Base-by-base conservation (phyloP, 2,888 invertebrate genomes). In the Thereva unica region DNA sequence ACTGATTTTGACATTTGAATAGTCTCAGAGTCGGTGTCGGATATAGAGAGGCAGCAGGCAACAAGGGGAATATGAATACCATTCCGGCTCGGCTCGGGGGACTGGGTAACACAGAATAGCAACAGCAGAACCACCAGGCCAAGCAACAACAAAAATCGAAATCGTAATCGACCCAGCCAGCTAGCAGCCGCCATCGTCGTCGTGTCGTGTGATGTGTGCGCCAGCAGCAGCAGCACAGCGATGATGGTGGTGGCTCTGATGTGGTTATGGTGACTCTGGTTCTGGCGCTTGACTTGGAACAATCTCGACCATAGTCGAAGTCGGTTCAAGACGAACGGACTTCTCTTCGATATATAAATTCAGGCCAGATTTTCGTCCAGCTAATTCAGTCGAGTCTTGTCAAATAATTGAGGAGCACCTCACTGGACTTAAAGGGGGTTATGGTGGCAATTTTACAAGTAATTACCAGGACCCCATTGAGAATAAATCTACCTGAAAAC, bases 1-100 rank as follows among this genome's bases (percentile, higher is more conserved):
- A 67, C 67, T 67, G 64, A 64, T 38, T 50, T 54, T 44, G 50
- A 56, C 53, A 50, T 54, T 55, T 64, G 12, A n/a, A 38, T 57
- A 50, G 52, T 52, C 55, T 9, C 9, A n/a, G 10, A 38, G 23
- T n/a, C 54, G 12, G 10, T 44, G 41, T 23, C 56, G 23, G 45
- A 45, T 38, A n/a, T n/a, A n/a, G n/a, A 59, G 57, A 47, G 37
- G 57, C 57, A 41, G 44, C 6, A 42, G 3, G 5, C n/a, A 47
- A n/a, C 10, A 47, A 47, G 9, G 47, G 55, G 34, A 23, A 35
- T 5, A 5, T 4, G 34, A 23, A 35, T 5, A 5, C 9, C 6
- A 35, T 35, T 35, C 5, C 3, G 52, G 57, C 47, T 7, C 5
- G 44, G 44, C 44, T 9, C 12, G 35, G 44, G 4, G 35, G 9